Conservation (phyloP, 2,888 invertebrate genomes). For the Polyommatus iphigenia region DNA sequence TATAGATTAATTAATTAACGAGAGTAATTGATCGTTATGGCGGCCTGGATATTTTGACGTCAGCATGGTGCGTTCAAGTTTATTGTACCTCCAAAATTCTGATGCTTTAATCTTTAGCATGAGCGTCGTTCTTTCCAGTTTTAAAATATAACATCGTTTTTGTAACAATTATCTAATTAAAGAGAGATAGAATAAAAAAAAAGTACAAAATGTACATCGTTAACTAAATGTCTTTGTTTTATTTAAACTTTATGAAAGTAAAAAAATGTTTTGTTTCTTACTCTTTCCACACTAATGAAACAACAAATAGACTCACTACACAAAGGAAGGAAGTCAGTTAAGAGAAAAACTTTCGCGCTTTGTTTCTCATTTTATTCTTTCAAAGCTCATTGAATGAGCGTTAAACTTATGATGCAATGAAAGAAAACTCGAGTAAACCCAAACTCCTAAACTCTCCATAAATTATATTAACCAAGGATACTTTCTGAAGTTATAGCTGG, state of each 20-base stretch:
- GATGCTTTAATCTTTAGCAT: neutral
- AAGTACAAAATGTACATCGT: neutral
- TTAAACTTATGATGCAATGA: constrained; percentile 21
- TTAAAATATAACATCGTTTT: neutral
- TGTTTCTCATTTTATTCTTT: neutral
- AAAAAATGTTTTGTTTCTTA: neutral
- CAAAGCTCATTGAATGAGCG: constrained; percentile 20
- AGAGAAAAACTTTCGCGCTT: neutral
- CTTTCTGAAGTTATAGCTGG: constrained; percentile 17
- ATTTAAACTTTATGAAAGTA: neutral
- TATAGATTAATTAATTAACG: constrained; percentile 2
- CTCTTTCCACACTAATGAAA: neutral
- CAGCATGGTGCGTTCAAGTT: neutral
- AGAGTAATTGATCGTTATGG: constrained; percentile 12
- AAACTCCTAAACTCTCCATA: constrained; percentile 5
- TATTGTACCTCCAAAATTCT: neutral
- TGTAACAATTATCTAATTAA: neutral
- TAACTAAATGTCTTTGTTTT: neutral
- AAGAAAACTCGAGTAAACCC: neutral
- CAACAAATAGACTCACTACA: neutral
- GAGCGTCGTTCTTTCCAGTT: too few relatives aligned
- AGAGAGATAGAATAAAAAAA: neutral
- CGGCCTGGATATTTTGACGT: neutral
- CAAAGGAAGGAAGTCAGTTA: neutral
- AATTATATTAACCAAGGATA: neutral